A percentile compares a stretch with the other conserved stretches of the same genome.
These are phyloP conservation scores for Bombus huntii DNA, from an alignment of 1,140 invertebrate genomes.

Conservation along the genomic window DNA sequence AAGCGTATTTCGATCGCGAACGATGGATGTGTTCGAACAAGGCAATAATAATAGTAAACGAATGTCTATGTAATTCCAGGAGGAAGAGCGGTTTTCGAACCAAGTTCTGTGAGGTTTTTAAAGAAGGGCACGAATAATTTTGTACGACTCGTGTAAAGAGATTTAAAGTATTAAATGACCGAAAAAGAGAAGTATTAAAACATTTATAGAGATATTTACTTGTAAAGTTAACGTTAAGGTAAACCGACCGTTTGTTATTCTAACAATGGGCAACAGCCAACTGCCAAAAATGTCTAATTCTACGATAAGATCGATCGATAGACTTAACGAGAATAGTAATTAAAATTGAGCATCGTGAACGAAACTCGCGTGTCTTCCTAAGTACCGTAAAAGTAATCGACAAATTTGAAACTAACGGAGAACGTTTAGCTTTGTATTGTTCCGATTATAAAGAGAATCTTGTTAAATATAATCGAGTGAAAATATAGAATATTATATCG, in stretches of 20 bases:
- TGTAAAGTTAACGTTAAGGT: constrained; percentile 39
- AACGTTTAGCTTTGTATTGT: constrained; percentile 2
- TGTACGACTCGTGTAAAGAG: constrained; percentile 29
- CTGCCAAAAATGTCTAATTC: constrained; percentile 22
- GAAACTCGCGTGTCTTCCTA: not conserved
- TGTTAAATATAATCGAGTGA: not conserved
- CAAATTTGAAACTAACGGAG: not conserved
- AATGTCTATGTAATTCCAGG: too few species aligned
- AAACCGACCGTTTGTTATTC: constrained; percentile 18
- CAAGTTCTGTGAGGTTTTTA: not conserved
- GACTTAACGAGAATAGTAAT: not conserved
- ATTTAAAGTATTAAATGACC: constrained; percentile 48
- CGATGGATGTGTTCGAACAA: too few species aligned
- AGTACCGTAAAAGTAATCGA: not conserved
- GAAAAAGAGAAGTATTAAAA: constrained; percentile 41
- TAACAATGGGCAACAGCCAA: not conserved
- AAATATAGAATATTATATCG: not conserved
- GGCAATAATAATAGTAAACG: too few species aligned
- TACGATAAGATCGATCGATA: constrained; percentile 19
- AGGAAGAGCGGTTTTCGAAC: not conserved
- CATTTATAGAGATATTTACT: constrained; percentile 36
- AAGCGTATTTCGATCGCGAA: too few species aligned
- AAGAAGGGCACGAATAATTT: constrained; percentile 16
- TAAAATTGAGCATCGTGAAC: not conserved
- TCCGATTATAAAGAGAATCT: not conserved